phyloP scores from a whole-genome alignment of 2,113 vertebrate genomes.

The Rhegmatorhina hoffmannsi region DNA sequence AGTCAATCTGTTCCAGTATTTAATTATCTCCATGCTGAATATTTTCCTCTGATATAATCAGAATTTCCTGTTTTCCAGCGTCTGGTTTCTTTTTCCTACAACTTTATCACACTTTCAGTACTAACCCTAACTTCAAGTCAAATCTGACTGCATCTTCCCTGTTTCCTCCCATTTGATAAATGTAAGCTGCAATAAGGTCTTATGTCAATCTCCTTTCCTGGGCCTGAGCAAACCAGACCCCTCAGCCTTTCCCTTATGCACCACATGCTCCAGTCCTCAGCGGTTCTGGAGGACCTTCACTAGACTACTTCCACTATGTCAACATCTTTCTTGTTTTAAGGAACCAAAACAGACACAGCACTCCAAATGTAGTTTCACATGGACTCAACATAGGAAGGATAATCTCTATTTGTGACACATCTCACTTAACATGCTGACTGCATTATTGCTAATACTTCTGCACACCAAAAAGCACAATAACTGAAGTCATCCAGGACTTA shows the following conservation, averaged over 20 bases:
- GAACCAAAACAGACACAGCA: neutral
- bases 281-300: rapidly evolving
- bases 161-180: neutral
- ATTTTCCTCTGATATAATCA: neutral
- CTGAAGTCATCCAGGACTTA: neutral
- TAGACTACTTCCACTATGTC: neutral
- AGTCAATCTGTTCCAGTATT: neutral
- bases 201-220: neutral
- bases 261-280: rapidly evolving
- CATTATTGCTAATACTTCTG: neutral
- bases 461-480: neutral
- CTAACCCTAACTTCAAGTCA: neutral
- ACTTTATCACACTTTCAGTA: neutral
- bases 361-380: neutral
- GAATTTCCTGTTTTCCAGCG: neutral
- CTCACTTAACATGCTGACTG: rapidly evolving
- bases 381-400: neutral
- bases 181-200: neutral
- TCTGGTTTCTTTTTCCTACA: neutral
- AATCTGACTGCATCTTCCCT: neutral
- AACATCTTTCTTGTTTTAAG: neutral
- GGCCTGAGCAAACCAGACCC: neutral
- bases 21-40: neutral
- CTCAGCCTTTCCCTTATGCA: neutral
- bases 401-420: neutral